Conservation (phyloP, 2,113 vertebrate species). For the Urocitellus parryii region DNA sequence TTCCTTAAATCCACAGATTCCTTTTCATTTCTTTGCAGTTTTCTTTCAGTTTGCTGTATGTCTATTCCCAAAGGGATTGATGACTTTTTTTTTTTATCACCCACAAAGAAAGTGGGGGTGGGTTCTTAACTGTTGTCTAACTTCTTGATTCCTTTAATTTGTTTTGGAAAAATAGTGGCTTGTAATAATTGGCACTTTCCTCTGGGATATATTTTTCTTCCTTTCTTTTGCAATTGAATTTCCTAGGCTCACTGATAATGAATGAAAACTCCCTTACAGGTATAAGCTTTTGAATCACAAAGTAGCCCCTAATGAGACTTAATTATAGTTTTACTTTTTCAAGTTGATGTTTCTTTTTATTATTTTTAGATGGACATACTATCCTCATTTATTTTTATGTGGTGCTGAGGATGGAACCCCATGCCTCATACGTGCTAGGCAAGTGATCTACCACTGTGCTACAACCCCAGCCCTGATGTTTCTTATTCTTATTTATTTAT, state of each 20-base stretch:
- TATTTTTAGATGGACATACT: too few relatives aligned
- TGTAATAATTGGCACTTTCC: neutral
- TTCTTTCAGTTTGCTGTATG: neutral
- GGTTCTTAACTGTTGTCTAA: neutral
- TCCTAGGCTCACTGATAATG: neutral
- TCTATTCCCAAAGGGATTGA: neutral
- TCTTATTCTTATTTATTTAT: too few relatives aligned
- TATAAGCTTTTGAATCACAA: neutral
- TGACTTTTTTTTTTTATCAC: neutral
- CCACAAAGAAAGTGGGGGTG: neutral
- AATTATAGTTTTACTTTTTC: neutral
- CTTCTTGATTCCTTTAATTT: neutral
- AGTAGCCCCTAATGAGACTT: neutral
- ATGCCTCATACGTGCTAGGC: too few relatives aligned
- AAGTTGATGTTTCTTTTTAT: neutral
- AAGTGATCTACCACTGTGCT: too few relatives aligned
- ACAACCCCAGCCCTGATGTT: too few relatives aligned
- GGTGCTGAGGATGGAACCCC: too few relatives aligned
- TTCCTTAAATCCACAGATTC: neutral
- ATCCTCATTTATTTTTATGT: too few relatives aligned
- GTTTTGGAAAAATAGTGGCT: neutral
- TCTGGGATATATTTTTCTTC: neutral
- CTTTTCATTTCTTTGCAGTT: neutral
- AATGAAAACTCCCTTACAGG: neutral
- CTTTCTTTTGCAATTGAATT: neutral